Evolutionary conservation across 2,888 invertebrate genomes (phyloP), one percentile per base, ranked within the genome.

Genomic region (Electrophaes corylata): DNA sequence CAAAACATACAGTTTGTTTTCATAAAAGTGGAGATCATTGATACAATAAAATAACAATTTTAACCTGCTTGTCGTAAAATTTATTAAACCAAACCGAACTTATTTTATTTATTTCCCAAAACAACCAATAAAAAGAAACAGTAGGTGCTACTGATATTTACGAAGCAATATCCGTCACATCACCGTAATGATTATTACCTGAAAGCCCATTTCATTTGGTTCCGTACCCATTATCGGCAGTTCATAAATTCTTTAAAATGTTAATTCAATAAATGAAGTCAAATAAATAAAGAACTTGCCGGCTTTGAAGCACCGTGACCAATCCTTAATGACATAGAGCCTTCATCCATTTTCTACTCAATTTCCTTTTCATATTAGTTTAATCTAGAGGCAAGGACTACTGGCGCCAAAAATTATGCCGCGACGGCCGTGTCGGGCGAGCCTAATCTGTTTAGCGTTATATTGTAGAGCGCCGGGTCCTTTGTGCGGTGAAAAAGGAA

Each of bases 301-400:
- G 83, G 79, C 81, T 73, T 76, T 79, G 77, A 78, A 81, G 82
- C 74, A 71, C 79, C 89, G 87, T 83, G 81, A 81, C 91, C 75
- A 91, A 91, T 91, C 71, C 85, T 84, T 91, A 91, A 91, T 91
- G 91, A 91, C 89, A 90, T 87, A 86, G 83, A 83, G 74, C 82
- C 88, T 88, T 83, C 80, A 78, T 85, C 91, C 84, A 90, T 91
- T 91, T 91, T 91, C 89, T 91, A 91, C 88, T 81, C 88, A 90
- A 91, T 91, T 91, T 91, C 91, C 91, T 91, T 88, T 91, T 89
- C 89, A 83, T 91, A 91, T 91, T 91, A 91, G 91, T 91, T 91
- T 90, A 91, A 91, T 91, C 88, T 90, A 86, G 75, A 88, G 86
- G 85, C 81, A 89, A 62, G 87, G 91, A 89, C 88, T 90, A 86